phyloP scores from a whole-genome alignment of 53 echinoderm and acorn worm genomes.

The Glandiceps talaboti region DNA sequence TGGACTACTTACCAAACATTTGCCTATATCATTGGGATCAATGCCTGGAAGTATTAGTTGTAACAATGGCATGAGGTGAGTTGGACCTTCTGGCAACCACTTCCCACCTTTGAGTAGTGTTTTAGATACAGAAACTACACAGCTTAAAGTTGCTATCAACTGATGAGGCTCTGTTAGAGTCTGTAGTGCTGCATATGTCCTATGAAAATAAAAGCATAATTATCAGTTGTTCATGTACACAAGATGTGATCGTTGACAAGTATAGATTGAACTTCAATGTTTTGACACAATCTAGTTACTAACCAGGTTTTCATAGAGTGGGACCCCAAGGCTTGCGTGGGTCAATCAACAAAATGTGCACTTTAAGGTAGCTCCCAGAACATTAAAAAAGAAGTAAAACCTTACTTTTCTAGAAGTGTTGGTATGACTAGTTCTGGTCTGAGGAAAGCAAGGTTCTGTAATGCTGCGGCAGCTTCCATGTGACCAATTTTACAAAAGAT shows the following conservation, averaged over 20 bases:
- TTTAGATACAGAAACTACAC: slow-evolving; percentile 59
- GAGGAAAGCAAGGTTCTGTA: slow-evolving; percentile 62
- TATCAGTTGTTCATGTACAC: too few species aligned
- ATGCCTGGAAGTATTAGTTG: slow-evolving; percentile 79
- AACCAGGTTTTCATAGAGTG: too few species aligned
- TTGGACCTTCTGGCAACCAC: slow-evolving; percentile 72
- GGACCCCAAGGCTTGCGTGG: too few species aligned
- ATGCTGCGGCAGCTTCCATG: slow-evolving; percentile 71
- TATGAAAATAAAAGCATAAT: too few species aligned
- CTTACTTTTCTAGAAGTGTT: slow-evolving; percentile 82
- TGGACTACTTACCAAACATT: slow-evolving; percentile 81
- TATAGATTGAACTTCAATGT: too few species aligned
- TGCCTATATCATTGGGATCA: slow-evolving; percentile 83
- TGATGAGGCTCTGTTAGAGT: slow-evolving; percentile 91
- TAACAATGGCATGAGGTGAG: slow-evolving; percentile 73
- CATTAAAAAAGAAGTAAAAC: too few species aligned
- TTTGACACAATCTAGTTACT: too few species aligned
- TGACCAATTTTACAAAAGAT: slow-evolving; percentile 96
- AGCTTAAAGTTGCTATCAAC: slow-evolving; percentile 81
- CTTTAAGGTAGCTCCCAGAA: too few species aligned
- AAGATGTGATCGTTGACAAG: too few species aligned
- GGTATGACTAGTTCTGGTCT: slow-evolving; percentile 87
- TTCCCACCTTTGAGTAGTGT: slow-evolving; percentile 69
- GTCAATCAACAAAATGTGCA: too few species aligned
- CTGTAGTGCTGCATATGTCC: slow-evolving; percentile 78